Percentiles rank a stretch among this genome's conserved stretches.
Evolutionary conservation across 1,140 invertebrate genomes (phyloP).

Genomic region (Diorhabda elongata): DNA sequence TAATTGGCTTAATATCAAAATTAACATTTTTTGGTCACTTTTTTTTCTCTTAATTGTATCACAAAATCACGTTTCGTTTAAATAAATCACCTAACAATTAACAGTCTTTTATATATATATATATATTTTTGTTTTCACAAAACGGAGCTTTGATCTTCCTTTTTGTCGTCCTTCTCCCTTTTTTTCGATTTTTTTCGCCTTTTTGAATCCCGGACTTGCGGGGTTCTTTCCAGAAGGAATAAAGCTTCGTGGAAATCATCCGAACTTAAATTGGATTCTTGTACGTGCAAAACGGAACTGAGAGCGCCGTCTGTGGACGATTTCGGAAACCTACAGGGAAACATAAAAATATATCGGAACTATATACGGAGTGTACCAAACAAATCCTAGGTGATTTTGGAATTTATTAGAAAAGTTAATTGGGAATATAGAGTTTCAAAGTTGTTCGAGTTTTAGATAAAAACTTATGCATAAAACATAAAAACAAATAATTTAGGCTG

Average conservation of each 20-base stretch:
- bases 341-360: slow-evolving; percentile 39
- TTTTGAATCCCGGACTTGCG: slow-evolving; percentile 50
- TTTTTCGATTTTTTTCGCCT: slow-evolving; percentile 47
- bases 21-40: slow-evolving; percentile 24
- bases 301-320: slow-evolving; percentile 57
- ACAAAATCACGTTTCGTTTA: slow-evolving; percentile 25
- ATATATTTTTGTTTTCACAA: slow-evolving; percentile 26
- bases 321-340: slow-evolving; percentile 50
- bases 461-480: too few relatives aligned
- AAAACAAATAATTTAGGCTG: too few relatives aligned
- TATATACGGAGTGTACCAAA: too few relatives aligned
- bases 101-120: slow-evolving; percentile 10
- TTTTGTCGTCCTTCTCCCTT: slow-evolving; percentile 45
- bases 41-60: slow-evolving; percentile 25
- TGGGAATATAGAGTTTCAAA: too few relatives aligned
- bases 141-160: slow-evolving; percentile 42
- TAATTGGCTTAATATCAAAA: not conserved
- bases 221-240: slow-evolving; percentile 54
- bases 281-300: slow-evolving; percentile 57
- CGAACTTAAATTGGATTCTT: slow-evolving; percentile 57
- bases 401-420: too few relatives aligned
- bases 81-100: slow-evolving; percentile 7
- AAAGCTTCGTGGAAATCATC: slow-evolving; percentile 61
- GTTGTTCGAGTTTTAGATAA: too few relatives aligned
- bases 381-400: too few relatives aligned